Evolutionary conservation across 2,797 vertebrate species (phyloP), one percentile per base, ranked within the genome.

Genomic region (Mastacembelus armatus): DNA sequence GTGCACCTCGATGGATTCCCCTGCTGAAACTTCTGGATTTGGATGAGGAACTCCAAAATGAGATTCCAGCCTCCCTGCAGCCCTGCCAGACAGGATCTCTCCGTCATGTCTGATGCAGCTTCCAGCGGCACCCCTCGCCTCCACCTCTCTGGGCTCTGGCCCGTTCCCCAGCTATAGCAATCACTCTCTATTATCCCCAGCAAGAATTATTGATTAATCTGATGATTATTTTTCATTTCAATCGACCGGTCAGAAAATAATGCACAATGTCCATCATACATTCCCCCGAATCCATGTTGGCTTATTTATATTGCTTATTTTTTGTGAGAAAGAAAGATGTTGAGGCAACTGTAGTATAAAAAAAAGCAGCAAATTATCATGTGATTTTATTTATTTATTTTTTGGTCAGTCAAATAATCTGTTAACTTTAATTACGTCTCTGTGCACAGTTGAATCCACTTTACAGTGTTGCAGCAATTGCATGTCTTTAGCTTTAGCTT

Each of bases 11-110:
- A 78, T 59, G 66, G 76, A 85, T 71, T 71, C 77, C 80, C 70
- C 77, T 8, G 40, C 71, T 55, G 66, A 78, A 89, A 85, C 74
- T 85, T 85, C 68, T 38, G 52, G 83, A 76, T 79, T 30, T 69
- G 78, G 87, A 87, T 83, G 80, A 88, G 60, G 52, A 81, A 66
- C 66, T 87, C 80, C 59, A 69, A 58, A 87, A 87, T 88, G 81
- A 85, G 81, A 78, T 78, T 59, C 64, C 67, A 73, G 74, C 50
- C 40, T 68, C 78, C 71, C 75, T 12, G 58, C 67, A 69, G 78
- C 64, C 33, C 43, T 50, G 71, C 75, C 75, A 65, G 69, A 18
- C 39, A 38, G 12, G 36, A 45, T 29, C 74, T 48, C 70, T 48
- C 56, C 26, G 8, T 70, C 75, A 68, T 36, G 63, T 55, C 54